phyloP scores from a whole-genome alignment of 1,140 invertebrate species.

The Eubasilissa regina region DNA sequence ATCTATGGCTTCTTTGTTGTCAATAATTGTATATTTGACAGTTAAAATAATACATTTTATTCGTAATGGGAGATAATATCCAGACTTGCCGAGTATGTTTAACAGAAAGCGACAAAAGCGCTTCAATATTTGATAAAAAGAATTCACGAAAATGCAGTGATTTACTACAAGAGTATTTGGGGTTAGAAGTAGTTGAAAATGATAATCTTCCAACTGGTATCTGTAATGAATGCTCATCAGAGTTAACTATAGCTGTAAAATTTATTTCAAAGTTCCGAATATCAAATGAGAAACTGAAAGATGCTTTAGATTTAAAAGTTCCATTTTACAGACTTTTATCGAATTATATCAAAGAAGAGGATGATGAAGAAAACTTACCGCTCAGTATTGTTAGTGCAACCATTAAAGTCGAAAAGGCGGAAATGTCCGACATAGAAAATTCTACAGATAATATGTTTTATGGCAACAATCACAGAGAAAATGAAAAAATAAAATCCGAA shows the following conservation, averaged over 20 bases:
- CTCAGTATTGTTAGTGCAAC: conserved; percentile 17
- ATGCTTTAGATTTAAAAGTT: conserved; percentile 36
- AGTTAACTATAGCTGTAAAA: conserved; percentile 25
- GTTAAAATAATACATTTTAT: conserved; percentile 27
- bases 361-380: conserved; percentile 34
- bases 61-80: conserved; percentile 18
- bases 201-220: conserved; percentile 37
- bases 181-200: conserved; percentile 30
- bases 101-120: background rate
- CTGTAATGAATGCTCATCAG: conserved; percentile 37
- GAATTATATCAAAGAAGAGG: conserved; percentile 37
- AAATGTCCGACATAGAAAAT: conserved; percentile 13
- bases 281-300: conserved; percentile 37
- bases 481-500: conserved; percentile 25
- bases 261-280: conserved; percentile 44
- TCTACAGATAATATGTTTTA: conserved; percentile 12
- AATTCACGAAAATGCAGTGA: conserved; percentile 26
- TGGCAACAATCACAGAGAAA: background rate
- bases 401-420: conserved; percentile 31
- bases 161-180: conserved; percentile 39
- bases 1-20: conserved; percentile 36
- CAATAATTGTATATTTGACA: conserved; percentile 29
- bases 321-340: conserved; percentile 33
- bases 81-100: conserved; percentile 44
- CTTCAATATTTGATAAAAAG: conserved; percentile 34